These are phyloP conservation scores for Drosophila diplacantha DNA, from an alignment of 2,888 invertebrate species.

Conservation along the genomic window DNA sequence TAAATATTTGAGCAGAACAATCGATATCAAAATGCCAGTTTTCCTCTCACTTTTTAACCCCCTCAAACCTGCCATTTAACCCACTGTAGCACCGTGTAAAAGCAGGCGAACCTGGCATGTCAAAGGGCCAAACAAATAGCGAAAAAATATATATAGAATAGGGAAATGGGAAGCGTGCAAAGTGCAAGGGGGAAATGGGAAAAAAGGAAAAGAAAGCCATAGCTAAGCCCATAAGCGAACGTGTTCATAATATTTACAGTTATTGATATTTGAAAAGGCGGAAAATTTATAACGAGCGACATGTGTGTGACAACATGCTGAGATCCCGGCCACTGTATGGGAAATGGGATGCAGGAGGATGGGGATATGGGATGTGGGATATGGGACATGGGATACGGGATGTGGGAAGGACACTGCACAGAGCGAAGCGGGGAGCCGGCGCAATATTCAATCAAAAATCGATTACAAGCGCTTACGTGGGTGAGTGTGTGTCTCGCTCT, in stretches of 20 bases:
- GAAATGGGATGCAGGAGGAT: not conserved
- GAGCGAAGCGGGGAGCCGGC: conserved; percentile 45
- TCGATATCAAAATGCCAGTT: no score
- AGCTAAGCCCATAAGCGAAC: conserved; percentile 70
- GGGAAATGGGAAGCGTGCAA: conserved; percentile 11
- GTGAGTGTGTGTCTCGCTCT: conserved; percentile 3
- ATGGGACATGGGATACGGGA: conserved; percentile 1
- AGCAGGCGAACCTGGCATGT: conserved; percentile 48
- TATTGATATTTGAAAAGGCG: conserved; percentile 78
- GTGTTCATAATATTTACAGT: conserved; percentile 78
- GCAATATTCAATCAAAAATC: conserved; percentile 78
- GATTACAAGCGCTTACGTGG: conserved; percentile 68
- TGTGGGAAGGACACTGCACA: conserved; percentile 5
- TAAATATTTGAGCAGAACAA: no score
- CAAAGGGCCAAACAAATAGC: conserved; percentile 58
- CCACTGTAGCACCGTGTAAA: conserved; percentile 31
- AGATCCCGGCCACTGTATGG: conserved; percentile 16
- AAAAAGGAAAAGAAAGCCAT: conserved; percentile 33
- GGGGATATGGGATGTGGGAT: not conserved
- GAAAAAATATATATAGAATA: conserved; percentile 15
- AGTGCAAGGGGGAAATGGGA: not conserved
- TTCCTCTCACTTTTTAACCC: not conserved
- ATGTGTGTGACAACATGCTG: conserved; percentile 71
- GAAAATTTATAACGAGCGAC: conserved; percentile 76
- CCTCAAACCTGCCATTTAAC: not conserved